Evolutionary conservation across 2,797 vertebrate species (phyloP).

Genomic region (Prionace glauca): DNA sequence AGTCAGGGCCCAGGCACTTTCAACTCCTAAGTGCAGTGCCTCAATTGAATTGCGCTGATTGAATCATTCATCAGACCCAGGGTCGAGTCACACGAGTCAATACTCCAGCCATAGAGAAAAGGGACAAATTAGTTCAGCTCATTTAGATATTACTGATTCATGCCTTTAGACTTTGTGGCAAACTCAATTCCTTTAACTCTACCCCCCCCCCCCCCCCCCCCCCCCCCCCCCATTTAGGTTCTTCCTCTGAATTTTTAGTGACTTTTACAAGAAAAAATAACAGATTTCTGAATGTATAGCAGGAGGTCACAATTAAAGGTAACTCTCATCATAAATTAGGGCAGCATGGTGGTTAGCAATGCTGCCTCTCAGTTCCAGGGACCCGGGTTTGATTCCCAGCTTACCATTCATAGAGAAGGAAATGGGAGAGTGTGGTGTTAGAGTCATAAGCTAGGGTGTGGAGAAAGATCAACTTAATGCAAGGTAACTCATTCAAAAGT

Average conservation of each 20-base stretch:
- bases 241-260: not conserved
- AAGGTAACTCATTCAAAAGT: no score
- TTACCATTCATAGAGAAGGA: no score
- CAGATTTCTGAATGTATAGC: not conserved
- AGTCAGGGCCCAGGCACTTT: not conserved
- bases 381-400: no score
- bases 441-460: no score
- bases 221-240: not conserved
- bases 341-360: no score
- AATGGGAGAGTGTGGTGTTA: no score
- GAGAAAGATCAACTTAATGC: no score
- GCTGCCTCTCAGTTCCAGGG: no score
- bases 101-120: not conserved
- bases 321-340: no score
- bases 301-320: not conserved
- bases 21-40: constrained; percentile 6
- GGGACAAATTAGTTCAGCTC: not conserved
- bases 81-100: not conserved
- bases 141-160: not conserved
- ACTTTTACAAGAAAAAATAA: not conserved
- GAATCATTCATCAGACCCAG: constrained; percentile 17
- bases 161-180: not conserved
- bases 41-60: constrained; percentile 19
- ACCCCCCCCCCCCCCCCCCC: no score
- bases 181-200: not conserved